These are phyloP conservation scores for Laticauda laticaudata DNA, from an alignment of 2,113 vertebrate genomes.

Conservation along the genomic window DNA sequence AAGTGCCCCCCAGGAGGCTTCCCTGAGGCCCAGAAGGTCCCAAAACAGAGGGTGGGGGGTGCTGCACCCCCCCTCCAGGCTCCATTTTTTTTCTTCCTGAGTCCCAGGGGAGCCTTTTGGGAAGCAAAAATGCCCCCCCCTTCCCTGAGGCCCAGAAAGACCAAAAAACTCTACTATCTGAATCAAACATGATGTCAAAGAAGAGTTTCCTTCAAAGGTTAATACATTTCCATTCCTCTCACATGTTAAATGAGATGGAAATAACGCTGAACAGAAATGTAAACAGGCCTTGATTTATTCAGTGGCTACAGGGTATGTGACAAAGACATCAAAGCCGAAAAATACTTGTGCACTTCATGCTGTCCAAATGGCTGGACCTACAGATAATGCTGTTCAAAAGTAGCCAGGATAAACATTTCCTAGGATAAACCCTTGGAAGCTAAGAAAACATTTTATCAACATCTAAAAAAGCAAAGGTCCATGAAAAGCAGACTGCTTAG, in stretches of 20 bases:
- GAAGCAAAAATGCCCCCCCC: too few relatives aligned
- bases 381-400: slow-evolving; percentile 23
- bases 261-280: slow-evolving; percentile 44
- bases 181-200: slow-evolving; percentile 44
- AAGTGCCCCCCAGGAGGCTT: too few relatives aligned
- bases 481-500: neutral
- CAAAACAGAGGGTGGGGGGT: too few relatives aligned
- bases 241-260: slow-evolving; percentile 52
- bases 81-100: too few relatives aligned
- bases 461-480: neutral
- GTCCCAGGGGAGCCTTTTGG: too few relatives aligned
- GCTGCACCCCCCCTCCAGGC: too few relatives aligned
- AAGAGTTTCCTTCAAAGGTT: slow-evolving; percentile 50
- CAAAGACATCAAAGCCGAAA: slow-evolving; percentile 34
- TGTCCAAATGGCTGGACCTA: neutral
- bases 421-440: neutral
- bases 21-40: too few relatives aligned
- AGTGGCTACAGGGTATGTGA: slow-evolving; percentile 24
- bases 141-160: too few relatives aligned
- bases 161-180: neutral
- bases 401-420: neutral
- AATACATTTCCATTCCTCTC: slow-evolving; percentile 48
- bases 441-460: neutral
- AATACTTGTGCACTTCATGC: slow-evolving; percentile 11
- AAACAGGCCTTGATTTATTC: slow-evolving; percentile 56